Percentiles rank a stretch among this genome's conserved stretches.
Conservation (phyloP, 2,797 vertebrate genomes). For the Heliangelus exortis region DNA sequence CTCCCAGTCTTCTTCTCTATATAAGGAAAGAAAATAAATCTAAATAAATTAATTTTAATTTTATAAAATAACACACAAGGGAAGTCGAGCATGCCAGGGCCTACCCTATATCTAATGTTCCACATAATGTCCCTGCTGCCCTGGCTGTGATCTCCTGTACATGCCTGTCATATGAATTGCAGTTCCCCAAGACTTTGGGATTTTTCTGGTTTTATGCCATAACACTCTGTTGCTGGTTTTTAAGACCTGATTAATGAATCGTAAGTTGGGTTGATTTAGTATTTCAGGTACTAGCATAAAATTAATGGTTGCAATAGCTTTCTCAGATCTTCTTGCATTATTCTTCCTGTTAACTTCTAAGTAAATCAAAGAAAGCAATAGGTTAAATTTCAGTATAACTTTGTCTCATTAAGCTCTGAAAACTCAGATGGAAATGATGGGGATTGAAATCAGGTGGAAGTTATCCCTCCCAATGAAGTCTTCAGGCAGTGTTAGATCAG, state of each 20-base stretch:
- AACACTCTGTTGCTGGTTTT: slow-evolving; percentile 29
- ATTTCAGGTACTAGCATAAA: slow-evolving; percentile 22
- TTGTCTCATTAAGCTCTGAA: background rate
- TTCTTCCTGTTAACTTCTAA: background rate
- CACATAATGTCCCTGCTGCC: background rate
- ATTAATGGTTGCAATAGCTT: slow-evolving; percentile 4
- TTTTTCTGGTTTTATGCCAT: slow-evolving; percentile 39
- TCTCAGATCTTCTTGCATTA: background rate
- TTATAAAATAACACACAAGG: background rate
- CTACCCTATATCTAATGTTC: slow-evolving; percentile 23
- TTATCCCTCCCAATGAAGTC: background rate
- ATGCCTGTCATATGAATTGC: slow-evolving; percentile 11
- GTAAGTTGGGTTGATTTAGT: slow-evolving; percentile 43
- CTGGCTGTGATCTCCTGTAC: slow-evolving; percentile 1
- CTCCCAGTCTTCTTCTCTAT: slow-evolving; percentile 7
- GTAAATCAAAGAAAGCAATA: background rate
- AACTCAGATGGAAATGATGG: background rate
- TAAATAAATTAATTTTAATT: slow-evolving; percentile 53
- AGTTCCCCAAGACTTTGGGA: slow-evolving; percentile 35
- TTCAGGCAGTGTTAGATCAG: background rate
- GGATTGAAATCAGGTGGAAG: background rate
- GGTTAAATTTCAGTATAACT: background rate
- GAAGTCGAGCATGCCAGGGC: slow-evolving; percentile 2
- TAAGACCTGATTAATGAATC: slow-evolving; percentile 56
- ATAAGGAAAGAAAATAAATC: slow-evolving; percentile 41